Evolutionary conservation across 2,888 invertebrate genomes (phyloP), one percentile per base, ranked within the genome.

Genomic region (Arenicola marina): DNA sequence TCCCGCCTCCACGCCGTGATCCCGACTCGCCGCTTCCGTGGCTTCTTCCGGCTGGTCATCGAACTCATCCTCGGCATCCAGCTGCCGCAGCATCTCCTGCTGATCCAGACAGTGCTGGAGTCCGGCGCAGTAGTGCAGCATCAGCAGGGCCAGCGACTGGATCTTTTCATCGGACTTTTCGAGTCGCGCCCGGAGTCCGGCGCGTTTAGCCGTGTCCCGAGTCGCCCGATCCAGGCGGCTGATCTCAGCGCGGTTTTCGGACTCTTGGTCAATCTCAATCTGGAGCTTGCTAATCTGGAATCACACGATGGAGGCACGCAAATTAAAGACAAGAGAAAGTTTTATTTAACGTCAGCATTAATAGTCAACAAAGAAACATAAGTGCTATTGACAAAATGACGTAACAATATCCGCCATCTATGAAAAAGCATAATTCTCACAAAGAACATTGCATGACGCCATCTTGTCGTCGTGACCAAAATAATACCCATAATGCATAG

Each of bases 91-190:
- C 28, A 46, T n/a, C 63, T 84, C 83, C 65, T 82, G 70, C 45
- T 73, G 85, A 83, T 81, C 89, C 83, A 90, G 88, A 80, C 90
- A 89, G 73, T 91, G 89, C 79, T 96, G 95, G 63, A 96, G 87
- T 2, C 94, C 96, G 2, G 95, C 92, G 84, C 95, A 97, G 84
- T 94, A 92, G 84, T 96, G 95, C 70, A 97, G 86, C 91, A 96
- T 92, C 69, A 96, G 88, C 58, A 96, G 91, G 56, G 95, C 93
- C 67, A 97, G 86, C 0, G 94, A 93, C 83, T 93, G 93, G 4
- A 94, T 91, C 76, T 93, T 90, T 69, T 92, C 89, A 79, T 95
- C 95, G 48, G 91, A 89, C 77, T 90, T 89, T 70, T 83, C 82
- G 33, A 87, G 83, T 26, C 85, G 46, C 18, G 34, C 61, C 28